Evolutionary conservation across 2,113 vertebrate species (phyloP), one percentile per base, ranked within the genome.

Genomic region (Protobothrops flavoviridis): DNA sequence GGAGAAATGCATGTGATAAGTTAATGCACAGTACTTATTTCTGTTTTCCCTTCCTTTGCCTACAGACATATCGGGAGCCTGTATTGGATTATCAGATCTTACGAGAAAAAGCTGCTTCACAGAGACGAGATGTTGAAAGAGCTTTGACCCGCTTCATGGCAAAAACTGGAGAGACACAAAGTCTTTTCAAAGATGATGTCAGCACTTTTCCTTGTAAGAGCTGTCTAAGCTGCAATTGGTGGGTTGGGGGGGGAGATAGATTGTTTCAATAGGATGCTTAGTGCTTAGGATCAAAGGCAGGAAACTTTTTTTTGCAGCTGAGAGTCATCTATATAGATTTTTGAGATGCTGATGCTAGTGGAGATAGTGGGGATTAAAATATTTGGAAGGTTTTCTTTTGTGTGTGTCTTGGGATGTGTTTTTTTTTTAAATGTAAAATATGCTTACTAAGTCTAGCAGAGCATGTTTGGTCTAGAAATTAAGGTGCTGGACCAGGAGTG

Each of bases 81-180:
- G 98, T 99, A 17, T 98, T 98, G 0, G 99, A 99, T 93, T 99
- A 99, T 94, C 99, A 99, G 39, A 98, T 99, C 56, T 98, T 99
- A 48, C 96, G 99, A 94, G 99, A 99, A 92, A 99, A 99, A 94
- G 99, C 99, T 0, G 99, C 99, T 0, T 99, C 98, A 0, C 99
- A 99, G 92, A 98, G 99, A 85, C 97, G 99, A 0, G 99, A 99
- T 0, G 99, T 99, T 87, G 99, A 99, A 29, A 98, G 99, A 50
- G 99, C 99, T 0, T 98, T 99, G 52, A 99, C 99, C 0, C 98
- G 99, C 2, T 99, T 99, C 96, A 99, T 99, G 99, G 99, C 99
- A 93, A 99, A 99, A 96, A 99, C 99, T 0, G 99, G 99, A 52
- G 99, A 99, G 95, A 99, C 99, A 0, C 98, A 99, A 96, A 99